phyloP scores from a whole-genome alignment of 2,888 invertebrate genomes.

The Melinaea marsaeus region DNA sequence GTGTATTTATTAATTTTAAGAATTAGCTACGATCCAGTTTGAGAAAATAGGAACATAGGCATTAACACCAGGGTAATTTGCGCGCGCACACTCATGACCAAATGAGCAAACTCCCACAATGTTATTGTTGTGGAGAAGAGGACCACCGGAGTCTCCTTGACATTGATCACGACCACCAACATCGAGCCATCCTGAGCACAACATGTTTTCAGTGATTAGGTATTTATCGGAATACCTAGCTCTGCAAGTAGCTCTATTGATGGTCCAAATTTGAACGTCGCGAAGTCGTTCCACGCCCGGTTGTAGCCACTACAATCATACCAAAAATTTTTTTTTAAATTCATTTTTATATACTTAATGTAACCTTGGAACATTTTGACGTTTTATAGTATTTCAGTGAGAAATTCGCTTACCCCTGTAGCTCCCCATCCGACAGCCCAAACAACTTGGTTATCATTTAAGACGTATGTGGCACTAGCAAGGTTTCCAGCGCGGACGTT shows the following conservation, averaged over 20 bases:
- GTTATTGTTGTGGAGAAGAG: conserved; percentile 49
- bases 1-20: conserved; percentile 30
- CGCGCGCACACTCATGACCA: conserved; percentile 42
- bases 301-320: conserved; percentile 18
- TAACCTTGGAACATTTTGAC: too few species aligned
- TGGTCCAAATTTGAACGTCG: conserved; percentile 45
- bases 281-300: conserved; percentile 32
- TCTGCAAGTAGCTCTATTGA: conserved; percentile 42
- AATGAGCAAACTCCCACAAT: conserved; percentile 41
- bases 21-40: conserved; percentile 47
- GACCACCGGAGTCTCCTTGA: conserved; percentile 57
- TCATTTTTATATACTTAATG: too few species aligned
- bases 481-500: conserved; percentile 34
- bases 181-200: conserved; percentile 54
- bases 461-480: conserved; percentile 38
- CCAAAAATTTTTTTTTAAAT: not conserved
- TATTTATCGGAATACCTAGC: conserved; percentile 35
- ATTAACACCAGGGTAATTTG: conserved; percentile 44
- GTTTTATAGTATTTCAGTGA: too few species aligned
- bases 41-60: conserved; percentile 47
- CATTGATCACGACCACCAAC: conserved; percentile 61
- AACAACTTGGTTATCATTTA: conserved; percentile 40
- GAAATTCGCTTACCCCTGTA: conserved; percentile 7
- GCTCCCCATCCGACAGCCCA: conserved; percentile 46
- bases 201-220: conserved; percentile 47